Evolutionary conservation across 2,113 vertebrate genomes (phyloP).

Genomic region (Hyaena hyaena): DNA sequence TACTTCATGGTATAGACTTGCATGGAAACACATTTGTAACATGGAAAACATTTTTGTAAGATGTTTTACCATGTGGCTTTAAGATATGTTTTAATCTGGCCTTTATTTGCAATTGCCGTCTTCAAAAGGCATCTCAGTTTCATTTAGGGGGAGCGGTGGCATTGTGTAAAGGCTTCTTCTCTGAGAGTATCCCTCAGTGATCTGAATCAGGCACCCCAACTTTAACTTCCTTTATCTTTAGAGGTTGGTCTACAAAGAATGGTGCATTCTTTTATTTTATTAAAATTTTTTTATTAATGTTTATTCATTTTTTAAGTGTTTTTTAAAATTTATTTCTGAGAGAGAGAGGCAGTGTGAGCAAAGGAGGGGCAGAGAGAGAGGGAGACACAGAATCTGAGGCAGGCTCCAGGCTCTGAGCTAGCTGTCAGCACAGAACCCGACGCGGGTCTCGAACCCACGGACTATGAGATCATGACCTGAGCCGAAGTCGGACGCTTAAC

Average conservation of each 20-base stretch:
- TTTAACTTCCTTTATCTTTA: background rate
- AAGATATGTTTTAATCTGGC: background rate
- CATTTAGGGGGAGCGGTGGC: background rate
- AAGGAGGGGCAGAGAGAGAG: too few relatives aligned
- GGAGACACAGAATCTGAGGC: too few relatives aligned
- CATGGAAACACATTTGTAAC: background rate
- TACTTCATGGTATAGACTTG: background rate
- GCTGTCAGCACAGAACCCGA: too few relatives aligned
- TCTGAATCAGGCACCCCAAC: background rate
- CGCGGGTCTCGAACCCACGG: too few relatives aligned
- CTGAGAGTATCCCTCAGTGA: background rate
- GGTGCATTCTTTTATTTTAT: background rate
- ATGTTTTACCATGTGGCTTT: background rate
- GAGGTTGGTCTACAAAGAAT: background rate
- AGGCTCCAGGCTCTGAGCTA: too few relatives aligned
- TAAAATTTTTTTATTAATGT: too few relatives aligned
- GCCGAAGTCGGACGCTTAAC: too few relatives aligned
- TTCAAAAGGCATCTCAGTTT: background rate
- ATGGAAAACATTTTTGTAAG: background rate
- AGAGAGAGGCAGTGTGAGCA: too few relatives aligned
- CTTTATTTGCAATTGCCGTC: background rate
- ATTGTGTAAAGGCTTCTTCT: background rate
- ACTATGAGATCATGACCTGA: too few relatives aligned
- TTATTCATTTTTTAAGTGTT: too few relatives aligned
- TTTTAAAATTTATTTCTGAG: too few relatives aligned